These are phyloP conservation scores for Cyclargus thomasi DNA, from an alignment of 1,140 invertebrate genomes.

Conservation along the genomic window DNA sequence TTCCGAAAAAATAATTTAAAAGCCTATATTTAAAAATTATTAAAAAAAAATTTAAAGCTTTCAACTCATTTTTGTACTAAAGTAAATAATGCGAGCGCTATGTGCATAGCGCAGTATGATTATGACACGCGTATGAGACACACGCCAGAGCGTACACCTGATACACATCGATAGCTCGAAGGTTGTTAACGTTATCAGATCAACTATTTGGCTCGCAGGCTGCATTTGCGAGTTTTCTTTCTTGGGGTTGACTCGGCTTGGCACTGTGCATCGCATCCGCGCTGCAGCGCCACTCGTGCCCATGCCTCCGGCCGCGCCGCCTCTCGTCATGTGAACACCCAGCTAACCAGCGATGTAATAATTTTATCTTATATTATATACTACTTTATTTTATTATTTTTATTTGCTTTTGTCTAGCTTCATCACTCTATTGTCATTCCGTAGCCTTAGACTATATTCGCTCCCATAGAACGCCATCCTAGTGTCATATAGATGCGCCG, in stretches of 20 bases:
- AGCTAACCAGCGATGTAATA: constrained; percentile 26
- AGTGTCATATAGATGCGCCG: neutral
- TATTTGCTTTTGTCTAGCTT: neutral
- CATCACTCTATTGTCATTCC: neutral
- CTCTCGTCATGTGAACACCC: constrained; percentile 26
- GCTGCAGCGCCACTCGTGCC: constrained; percentile 38
- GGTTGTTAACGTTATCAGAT: constrained; percentile 51
- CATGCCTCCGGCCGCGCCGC: constrained; percentile 33
- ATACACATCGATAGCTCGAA: constrained; percentile 37
- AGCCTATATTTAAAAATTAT: too few species aligned
- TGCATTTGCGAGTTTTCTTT: constrained; percentile 43
- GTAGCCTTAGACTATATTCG: neutral
- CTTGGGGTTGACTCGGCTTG: constrained; percentile 38
- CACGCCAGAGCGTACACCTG: constrained; percentile 6
- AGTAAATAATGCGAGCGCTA: neutral
- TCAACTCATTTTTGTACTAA: neutral
- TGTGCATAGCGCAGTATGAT: neutral
- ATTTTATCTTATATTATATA: constrained; percentile 22
- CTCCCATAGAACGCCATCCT: neutral
- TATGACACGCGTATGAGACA: neutral
- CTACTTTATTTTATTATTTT: neutral
- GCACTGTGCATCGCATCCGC: constrained; percentile 38
- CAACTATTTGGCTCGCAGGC: constrained; percentile 41
- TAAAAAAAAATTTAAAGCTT: neutral
- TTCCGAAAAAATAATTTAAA: too few species aligned